Percentiles rank a stretch among this genome's conserved stretches.
Conservation (phyloP, 2,797 vertebrate species). For the Heteromormyrus szaboi region DNA sequence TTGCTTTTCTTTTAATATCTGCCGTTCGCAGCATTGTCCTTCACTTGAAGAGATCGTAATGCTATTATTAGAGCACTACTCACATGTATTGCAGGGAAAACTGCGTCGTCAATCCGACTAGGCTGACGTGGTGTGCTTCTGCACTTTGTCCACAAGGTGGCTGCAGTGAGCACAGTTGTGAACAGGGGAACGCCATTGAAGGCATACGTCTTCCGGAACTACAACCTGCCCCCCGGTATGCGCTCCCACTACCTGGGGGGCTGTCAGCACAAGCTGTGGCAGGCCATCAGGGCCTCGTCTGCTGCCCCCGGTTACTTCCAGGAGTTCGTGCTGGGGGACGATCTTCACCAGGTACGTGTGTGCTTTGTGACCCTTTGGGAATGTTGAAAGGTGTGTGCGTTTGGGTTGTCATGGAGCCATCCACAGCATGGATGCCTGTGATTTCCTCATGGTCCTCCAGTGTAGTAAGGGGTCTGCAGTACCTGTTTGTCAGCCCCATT, state of each 20-base stretch:
- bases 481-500: neutral
- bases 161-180: slow-evolving; percentile 91
- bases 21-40: neutral
- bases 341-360: slow-evolving; percentile 82
- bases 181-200: slow-evolving; percentile 85
- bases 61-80: neutral
- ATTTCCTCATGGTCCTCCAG: neutral
- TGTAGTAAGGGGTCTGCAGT: neutral
- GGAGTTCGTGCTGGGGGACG: slow-evolving; percentile 80
- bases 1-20: neutral
- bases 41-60: neutral
- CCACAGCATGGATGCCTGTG: neutral
- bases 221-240: slow-evolving; percentile 81
- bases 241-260: slow-evolving; percentile 82
- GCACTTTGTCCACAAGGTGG: slow-evolving; percentile 66
- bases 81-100: neutral
- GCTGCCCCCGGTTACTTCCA: slow-evolving; percentile 94
- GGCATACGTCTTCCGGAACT: slow-evolving; percentile 90
- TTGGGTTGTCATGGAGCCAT: neutral
- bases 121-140: neutral
- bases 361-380: neutral
- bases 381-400: neutral
- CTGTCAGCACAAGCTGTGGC: slow-evolving; percentile 91
- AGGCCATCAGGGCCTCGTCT: slow-evolving; percentile 90
- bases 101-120: neutral